These are phyloP conservation scores for Ciconia maguari DNA, from an alignment of 2,113 vertebrate genomes.

Conservation along the genomic window DNA sequence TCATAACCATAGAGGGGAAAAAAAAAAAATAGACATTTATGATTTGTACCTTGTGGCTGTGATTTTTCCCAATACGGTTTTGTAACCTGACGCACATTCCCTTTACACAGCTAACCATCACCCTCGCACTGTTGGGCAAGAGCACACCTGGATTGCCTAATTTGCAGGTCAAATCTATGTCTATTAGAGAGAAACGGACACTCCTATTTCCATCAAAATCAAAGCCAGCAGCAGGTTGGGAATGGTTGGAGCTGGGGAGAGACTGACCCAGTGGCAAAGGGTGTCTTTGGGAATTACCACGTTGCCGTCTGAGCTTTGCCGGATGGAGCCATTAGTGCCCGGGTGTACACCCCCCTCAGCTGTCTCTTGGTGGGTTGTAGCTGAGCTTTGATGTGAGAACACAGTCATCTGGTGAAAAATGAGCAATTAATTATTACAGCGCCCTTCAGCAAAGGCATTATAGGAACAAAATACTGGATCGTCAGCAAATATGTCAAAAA, in stretches of 20 bases:
- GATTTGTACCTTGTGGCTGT: rapidly evolving
- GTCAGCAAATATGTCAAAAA: rapidly evolving
- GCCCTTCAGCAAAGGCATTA: neutral
- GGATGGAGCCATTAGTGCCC: rapidly evolving
- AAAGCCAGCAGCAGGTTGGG: neutral
- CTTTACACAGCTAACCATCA: neutral
- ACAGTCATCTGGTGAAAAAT: neutral
- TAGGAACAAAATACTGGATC: neutral
- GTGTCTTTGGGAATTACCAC: neutral
- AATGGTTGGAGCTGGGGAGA: neutral
- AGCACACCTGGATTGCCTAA: neutral
- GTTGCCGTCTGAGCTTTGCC: rapidly evolving
- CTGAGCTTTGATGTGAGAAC: neutral
- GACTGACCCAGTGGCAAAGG: neutral
- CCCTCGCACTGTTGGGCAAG: neutral
- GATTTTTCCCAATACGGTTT: neutral
- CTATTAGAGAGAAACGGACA: neutral
- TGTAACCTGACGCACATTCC: rapidly evolving
- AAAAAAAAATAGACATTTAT: neutral
- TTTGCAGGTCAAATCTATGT: neutral
- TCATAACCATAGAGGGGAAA: neutral
- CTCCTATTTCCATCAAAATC: neutral
- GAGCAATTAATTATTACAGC: neutral
- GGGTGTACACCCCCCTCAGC: rapidly evolving
- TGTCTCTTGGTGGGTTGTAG: neutral